Conservation (phyloP, 1,140 invertebrate genomes). For the Bombus confusus region DNA sequence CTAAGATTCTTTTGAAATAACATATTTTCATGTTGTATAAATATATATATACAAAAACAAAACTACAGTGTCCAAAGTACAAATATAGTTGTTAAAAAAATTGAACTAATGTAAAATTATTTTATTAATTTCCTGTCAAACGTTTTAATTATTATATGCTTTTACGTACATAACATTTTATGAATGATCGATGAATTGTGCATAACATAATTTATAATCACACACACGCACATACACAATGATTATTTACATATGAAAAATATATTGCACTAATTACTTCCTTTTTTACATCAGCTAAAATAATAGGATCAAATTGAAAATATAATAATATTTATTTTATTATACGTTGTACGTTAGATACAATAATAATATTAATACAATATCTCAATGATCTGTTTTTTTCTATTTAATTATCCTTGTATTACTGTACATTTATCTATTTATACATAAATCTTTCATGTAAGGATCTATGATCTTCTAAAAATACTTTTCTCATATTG, state of each 20-base stretch:
- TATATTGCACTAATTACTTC: constrained; percentile 28
- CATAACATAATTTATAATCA: constrained; percentile 42
- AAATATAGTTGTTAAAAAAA: constrained; percentile 54
- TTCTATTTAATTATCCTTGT: constrained; percentile 74
- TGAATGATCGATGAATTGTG: constrained; percentile 51
- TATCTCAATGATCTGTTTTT: constrained; percentile 73
- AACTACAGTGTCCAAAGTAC: constrained; percentile 44
- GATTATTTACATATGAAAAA: constrained; percentile 44
- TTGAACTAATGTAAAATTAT: constrained; percentile 17
- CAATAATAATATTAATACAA: constrained; percentile 80
- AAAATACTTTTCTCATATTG: constrained; percentile 19
- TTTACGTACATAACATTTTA: no score
- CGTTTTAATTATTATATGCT: constrained; percentile 46
- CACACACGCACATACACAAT: not conserved
- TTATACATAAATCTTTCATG: constrained; percentile 78
- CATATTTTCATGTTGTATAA: constrained; percentile 29
- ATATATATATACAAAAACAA: constrained; percentile 14
- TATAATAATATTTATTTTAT: constrained; percentile 79
- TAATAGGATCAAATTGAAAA: constrained; percentile 74
- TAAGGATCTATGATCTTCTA: constrained; percentile 70
- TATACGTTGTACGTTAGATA: constrained; percentile 75
- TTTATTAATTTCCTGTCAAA: constrained; percentile 22
- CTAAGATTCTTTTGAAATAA: constrained; percentile 15
- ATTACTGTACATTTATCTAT: constrained; percentile 78
- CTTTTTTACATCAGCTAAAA: constrained; percentile 41